Percentiles rank a stretch among this genome's conserved stretches.
Evolutionary conservation across 2,113 vertebrate species (phyloP).

Genomic region (Dicentrarchus labrax): DNA sequence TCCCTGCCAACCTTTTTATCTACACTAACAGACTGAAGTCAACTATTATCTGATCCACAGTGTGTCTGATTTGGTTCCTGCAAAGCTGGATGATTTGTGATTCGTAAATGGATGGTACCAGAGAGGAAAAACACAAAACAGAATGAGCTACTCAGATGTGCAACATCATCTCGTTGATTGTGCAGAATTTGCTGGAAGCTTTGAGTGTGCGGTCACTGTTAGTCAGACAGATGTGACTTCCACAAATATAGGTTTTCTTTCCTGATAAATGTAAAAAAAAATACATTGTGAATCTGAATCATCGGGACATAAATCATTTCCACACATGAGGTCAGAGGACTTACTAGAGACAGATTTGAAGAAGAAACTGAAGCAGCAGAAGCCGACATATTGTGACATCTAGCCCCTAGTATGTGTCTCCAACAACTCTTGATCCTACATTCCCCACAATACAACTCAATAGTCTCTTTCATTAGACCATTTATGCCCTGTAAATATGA

Average conservation of each 20-base stretch:
- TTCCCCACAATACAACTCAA: neutral
- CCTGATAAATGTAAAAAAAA: neutral
- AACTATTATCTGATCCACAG: neutral
- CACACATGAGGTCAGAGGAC: neutral
- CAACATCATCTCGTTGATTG: neutral
- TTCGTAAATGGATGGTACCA: neutral
- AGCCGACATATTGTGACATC: neutral
- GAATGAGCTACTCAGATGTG: neutral
- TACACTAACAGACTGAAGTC: neutral
- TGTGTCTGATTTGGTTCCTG: neutral
- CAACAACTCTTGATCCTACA: neutral
- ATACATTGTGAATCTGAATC: constrained; percentile 1
- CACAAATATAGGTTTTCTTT: constrained; percentile 47
- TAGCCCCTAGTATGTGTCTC: neutral
- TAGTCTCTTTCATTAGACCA: neutral
- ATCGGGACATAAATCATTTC: neutral
- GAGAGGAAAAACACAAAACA: neutral
- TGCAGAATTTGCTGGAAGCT: constrained; percentile 22
- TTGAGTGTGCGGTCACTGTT: constrained; percentile 25
- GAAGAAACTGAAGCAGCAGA: neutral
- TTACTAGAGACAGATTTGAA: neutral
- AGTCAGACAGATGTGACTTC: constrained; percentile 46
- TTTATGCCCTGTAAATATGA: neutral
- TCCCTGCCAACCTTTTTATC: neutral
- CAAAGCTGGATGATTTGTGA: neutral